A percentile compares a stretch with the other conserved stretches of the same genome.
Conservation (phyloP, 2,113 vertebrate species). For the Meleagris gallopavo region DNA sequence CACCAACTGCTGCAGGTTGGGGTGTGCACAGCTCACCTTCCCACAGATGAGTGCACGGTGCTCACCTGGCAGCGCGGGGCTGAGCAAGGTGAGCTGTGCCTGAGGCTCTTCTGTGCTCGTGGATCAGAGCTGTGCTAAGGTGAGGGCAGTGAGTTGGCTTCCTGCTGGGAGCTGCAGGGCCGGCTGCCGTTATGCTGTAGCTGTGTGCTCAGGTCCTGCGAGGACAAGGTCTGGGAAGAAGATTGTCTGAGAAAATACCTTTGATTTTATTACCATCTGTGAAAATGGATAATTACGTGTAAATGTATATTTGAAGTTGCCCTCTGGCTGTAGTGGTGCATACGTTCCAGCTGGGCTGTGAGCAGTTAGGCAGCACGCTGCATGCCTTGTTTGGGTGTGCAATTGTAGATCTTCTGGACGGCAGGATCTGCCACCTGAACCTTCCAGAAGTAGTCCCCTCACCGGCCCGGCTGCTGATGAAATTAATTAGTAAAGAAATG, state of each 20-base stretch:
- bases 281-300: background rate
- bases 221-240: conserved; percentile 29
- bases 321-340: background rate
- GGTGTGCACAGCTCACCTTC: background rate
- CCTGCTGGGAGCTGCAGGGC: background rate
- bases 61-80: background rate
- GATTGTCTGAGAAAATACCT: background rate
- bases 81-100: background rate
- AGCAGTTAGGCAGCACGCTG: too few species aligned
- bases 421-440: too few species aligned
- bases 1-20: background rate
- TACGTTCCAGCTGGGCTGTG: fast-evolving
- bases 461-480: fast-evolving
- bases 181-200: background rate
- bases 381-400: too few species aligned
- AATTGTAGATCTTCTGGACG: background rate
- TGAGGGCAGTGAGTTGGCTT: background rate
- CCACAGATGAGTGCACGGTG: background rate
- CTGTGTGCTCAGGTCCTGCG: background rate
- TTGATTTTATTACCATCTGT: conserved; percentile 7
- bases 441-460: fast-evolving
- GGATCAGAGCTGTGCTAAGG: conserved; percentile 12
- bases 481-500: fast-evolving
- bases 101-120: conserved; percentile 41
- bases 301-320: background rate